Conservation (phyloP, 2,888 invertebrate species). For the Zeuzera pyrina region DNA sequence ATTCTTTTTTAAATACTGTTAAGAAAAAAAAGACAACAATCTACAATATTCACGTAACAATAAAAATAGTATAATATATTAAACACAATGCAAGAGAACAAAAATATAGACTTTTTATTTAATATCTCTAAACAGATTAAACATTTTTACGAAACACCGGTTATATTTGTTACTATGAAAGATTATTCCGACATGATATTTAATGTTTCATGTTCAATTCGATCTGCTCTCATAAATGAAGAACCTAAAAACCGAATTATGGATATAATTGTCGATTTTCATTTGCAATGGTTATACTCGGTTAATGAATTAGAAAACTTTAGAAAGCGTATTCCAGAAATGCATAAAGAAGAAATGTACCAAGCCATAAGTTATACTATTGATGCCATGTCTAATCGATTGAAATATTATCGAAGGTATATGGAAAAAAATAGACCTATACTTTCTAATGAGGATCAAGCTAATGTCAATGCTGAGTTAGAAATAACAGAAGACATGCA, state of each 20-base stretch:
- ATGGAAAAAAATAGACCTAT: conserved; percentile 31
- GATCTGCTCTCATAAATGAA: conserved; percentile 26
- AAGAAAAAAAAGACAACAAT: too few relatives aligned
- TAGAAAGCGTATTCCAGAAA: conserved; percentile 25
- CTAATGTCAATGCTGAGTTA: conserved; percentile 38
- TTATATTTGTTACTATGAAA: conserved; percentile 44
- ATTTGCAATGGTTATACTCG: conserved; percentile 50
- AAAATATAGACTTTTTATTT: too few relatives aligned
- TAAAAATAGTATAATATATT: too few relatives aligned
- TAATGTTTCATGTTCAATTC: conserved; percentile 41
- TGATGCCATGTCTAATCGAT: conserved; percentile 38
- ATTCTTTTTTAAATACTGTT: too few relatives aligned
- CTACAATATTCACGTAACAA: too few relatives aligned
- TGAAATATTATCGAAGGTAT: conserved; percentile 45
- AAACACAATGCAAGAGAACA: too few relatives aligned
- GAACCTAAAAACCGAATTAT: conserved; percentile 21
- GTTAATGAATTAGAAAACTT: conserved; percentile 47
- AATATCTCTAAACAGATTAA: conserved; percentile 51
- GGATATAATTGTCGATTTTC: conserved; percentile 47
- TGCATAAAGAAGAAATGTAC: conserved; percentile 36
- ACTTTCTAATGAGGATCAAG: conserved; percentile 31
- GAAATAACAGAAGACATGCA: conserved; percentile 64
- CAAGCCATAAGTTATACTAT: conserved; percentile 47
- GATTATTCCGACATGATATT: conserved; percentile 52
- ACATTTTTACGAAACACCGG: conserved; percentile 50